A percentile compares a stretch with the other conserved stretches of the same genome.
Evolutionary conservation across 2,888 invertebrate genomes (phyloP).

Genomic region (Anorthoa munda): DNA sequence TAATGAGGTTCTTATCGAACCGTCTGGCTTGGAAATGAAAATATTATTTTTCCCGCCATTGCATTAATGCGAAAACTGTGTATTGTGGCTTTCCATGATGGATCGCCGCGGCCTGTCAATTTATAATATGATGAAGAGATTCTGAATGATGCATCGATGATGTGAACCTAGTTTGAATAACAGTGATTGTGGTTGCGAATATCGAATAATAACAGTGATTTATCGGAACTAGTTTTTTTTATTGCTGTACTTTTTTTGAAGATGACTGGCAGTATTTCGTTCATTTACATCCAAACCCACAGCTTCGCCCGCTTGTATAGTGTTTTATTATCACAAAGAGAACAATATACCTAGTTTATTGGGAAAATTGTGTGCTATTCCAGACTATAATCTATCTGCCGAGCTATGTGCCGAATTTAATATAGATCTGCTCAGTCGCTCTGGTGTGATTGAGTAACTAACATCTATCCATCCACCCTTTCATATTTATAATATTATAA

Average conservation of each 20-base stretch:
- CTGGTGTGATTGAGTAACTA: too few species aligned
- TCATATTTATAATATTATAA: too few species aligned
- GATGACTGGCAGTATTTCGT: not conserved
- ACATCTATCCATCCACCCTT: too few species aligned
- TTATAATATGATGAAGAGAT: conserved; percentile 77
- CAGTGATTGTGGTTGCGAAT: conserved; percentile 16
- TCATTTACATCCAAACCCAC: not conserved
- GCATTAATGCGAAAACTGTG: conserved; percentile 85
- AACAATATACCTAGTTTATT: too few species aligned
- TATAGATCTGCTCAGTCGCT: too few species aligned
- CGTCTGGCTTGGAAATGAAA: conserved; percentile 69
- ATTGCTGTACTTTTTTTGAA: conserved; percentile 1
- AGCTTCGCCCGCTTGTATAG: too few species aligned
- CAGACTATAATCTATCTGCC: too few species aligned
- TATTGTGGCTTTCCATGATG: conserved; percentile 83
- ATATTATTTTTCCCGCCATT: conserved; percentile 79
- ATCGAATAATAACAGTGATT: conserved; percentile 41
- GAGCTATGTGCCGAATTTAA: too few species aligned
- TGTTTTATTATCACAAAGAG: too few species aligned
- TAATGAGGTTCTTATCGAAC: conserved; percentile 81
- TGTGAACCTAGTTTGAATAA: conserved; percentile 55
- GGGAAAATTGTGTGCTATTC: too few species aligned
- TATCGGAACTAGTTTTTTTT: conserved; percentile 21
- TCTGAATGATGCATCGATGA: conserved; percentile 80
- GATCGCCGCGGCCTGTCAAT: conserved; percentile 76